Conservation (phyloP, 2,113 vertebrate species). For the Argyrosomus japonicus region DNA sequence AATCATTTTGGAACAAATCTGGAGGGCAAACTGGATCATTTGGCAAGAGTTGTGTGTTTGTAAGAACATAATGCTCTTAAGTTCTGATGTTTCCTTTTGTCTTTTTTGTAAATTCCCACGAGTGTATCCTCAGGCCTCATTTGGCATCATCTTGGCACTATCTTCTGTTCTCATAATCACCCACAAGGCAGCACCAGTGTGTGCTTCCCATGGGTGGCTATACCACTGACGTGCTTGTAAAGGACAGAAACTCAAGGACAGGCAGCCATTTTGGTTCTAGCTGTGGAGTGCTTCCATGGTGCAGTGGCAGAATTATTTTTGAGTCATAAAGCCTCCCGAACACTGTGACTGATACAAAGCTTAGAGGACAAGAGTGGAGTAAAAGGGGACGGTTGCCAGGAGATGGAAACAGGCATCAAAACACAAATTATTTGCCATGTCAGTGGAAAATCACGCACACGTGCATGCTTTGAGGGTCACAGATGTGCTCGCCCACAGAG, state of each 20-base stretch:
- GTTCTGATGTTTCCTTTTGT: background rate
- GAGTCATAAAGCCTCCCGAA: slow-evolving; percentile 45
- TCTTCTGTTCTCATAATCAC: background rate
- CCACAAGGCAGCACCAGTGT: slow-evolving; percentile 1
- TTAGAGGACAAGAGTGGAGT: slow-evolving; percentile 35
- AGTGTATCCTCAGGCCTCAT: background rate
- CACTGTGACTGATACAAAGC: slow-evolving; percentile 26
- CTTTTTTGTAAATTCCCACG: background rate
- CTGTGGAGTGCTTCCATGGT: background rate
- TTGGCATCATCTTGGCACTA: too few species aligned
- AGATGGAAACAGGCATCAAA: slow-evolving; percentile 41
- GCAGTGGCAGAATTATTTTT: slow-evolving; percentile 31
- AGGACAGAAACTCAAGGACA: slow-evolving; percentile 65
- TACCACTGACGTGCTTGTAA: slow-evolving; percentile 15
- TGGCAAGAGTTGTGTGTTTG: background rate
- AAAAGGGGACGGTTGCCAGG: slow-evolving; percentile 56
- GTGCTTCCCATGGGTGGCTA: slow-evolving; percentile 2
- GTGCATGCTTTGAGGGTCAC: slow-evolving; percentile 32
- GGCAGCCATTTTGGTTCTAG: slow-evolving; percentile 61
- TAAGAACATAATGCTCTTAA: background rate
- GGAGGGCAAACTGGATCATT: background rate
- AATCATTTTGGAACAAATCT: background rate
- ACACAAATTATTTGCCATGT: slow-evolving; percentile 29
- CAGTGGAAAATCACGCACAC: slow-evolving; percentile 56
- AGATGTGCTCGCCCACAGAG: slow-evolving; percentile 36